A percentile compares a stretch with the other conserved stretches of the same genome.
phyloP scores from a whole-genome alignment of 2,797 vertebrate genomes.

The Spinus pinus region DNA sequence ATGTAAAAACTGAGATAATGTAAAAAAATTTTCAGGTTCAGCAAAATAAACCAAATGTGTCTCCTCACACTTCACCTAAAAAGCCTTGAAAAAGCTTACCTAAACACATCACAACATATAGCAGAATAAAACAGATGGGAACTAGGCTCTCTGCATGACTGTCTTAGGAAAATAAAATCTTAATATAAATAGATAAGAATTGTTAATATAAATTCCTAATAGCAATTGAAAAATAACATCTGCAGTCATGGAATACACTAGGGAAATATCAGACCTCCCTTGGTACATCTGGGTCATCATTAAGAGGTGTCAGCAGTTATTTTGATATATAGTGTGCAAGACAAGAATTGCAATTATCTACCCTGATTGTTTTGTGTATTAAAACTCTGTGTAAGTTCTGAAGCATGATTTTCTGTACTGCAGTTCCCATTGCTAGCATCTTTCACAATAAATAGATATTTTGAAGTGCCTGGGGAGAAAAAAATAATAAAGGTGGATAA shows the following conservation, averaged over 20 bases:
- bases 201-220: not conserved
- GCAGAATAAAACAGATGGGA: not conserved
- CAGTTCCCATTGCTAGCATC: not conserved
- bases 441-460: not conserved
- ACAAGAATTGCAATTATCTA: not conserved
- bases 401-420: not conserved
- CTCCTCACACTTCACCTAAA: not conserved
- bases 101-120: fast-evolving
- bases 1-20: not conserved
- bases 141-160: not conserved
- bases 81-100: not conserved
- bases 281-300: not conserved
- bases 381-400: not conserved
- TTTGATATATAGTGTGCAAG: not conserved
- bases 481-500: not conserved
- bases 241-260: not conserved
- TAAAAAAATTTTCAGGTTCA: not conserved
- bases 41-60: not conserved
- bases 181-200: not conserved
- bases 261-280: not conserved
- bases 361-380: not conserved
- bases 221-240: not conserved
- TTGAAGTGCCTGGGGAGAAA: not conserved
- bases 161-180: not conserved
- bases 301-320: not conserved